A percentile compares a stretch with the other conserved stretches of the same genome.
These are phyloP conservation scores for Lepidurus packardi DNA, from an alignment of 1,140 invertebrate genomes.

Conservation along the genomic window DNA sequence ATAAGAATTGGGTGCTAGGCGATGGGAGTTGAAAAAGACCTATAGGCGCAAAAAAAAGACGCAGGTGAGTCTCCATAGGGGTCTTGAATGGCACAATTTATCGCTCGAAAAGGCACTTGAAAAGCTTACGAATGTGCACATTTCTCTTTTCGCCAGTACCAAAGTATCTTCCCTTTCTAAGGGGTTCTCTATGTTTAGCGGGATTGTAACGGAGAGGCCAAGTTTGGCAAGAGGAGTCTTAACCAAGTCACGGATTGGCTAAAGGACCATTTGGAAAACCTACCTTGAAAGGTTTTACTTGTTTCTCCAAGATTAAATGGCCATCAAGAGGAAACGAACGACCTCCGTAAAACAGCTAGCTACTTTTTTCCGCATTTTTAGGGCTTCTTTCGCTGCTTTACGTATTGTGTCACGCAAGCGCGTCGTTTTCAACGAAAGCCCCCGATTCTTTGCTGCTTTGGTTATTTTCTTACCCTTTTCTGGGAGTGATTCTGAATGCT, in stretches of 20 bases:
- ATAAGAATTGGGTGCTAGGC: too few relatives aligned
- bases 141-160: not conserved
- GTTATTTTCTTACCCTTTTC: not conserved
- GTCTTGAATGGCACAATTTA: slow-evolving; percentile 19
- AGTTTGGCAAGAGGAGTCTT: not conserved
- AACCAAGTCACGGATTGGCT: slow-evolving; percentile 1
- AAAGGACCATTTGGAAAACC: not conserved
- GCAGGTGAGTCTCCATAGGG: slow-evolving; percentile 2
- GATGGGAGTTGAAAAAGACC: not conserved
- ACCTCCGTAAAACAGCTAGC: slow-evolving; percentile 13
- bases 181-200: not conserved
- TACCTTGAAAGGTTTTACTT: slow-evolving; percentile 22
- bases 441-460: not conserved
- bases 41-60: not conserved
- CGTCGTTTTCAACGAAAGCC: not conserved
- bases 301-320: slow-evolving; percentile 10
- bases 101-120: slow-evolving; percentile 4
- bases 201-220: not conserved
- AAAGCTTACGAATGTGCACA: slow-evolving; percentile 15
- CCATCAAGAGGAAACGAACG: slow-evolving; percentile 11
- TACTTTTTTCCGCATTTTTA: slow-evolving; percentile 8
- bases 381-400: not conserved
- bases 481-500: too few relatives aligned
- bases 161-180: not conserved
- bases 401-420: not conserved